Percentiles rank a stretch among this genome's conserved stretches.
phyloP scores from a whole-genome alignment of 2,113 vertebrate genomes.

The Sander lucioperca region DNA sequence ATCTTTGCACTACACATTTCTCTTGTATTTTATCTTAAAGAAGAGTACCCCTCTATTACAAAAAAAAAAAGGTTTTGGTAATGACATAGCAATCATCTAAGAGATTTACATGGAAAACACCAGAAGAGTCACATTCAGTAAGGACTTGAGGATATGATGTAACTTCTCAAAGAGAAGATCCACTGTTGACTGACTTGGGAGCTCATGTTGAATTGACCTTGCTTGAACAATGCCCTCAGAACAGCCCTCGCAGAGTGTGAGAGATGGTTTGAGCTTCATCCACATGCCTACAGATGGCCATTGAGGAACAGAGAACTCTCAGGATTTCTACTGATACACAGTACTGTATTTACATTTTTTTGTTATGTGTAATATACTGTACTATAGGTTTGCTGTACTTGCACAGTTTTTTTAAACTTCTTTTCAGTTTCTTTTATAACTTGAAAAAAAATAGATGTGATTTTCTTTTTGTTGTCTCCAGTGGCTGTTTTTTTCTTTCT shows the following conservation, averaged over 20 bases:
- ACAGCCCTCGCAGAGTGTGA: slow-evolving; percentile 29
- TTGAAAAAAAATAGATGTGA: slow-evolving; percentile 84
- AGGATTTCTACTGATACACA: slow-evolving; percentile 96
- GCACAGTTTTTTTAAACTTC: slow-evolving; percentile 92
- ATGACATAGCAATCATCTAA: slow-evolving; percentile 64
- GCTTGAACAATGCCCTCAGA: slow-evolving; percentile 45
- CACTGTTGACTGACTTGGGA: slow-evolving; percentile 53
- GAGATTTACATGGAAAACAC: slow-evolving; percentile 56
- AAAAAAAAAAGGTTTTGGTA: slow-evolving; percentile 40
- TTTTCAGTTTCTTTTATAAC: slow-evolving; percentile 87
- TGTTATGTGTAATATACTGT: slow-evolving; percentile 93
- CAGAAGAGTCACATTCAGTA: slow-evolving; percentile 32
- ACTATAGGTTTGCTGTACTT: slow-evolving; percentile 98
- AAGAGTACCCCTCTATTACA: slow-evolving; percentile 48
- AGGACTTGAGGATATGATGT: slow-evolving; percentile 54
- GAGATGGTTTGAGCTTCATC: slow-evolving; percentile 58
- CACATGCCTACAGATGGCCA: slow-evolving; percentile 65
- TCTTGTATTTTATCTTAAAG: slow-evolving; percentile 44
- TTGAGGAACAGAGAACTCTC: slow-evolving; percentile 89
- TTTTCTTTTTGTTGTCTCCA: slow-evolving; percentile 71
- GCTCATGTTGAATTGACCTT: slow-evolving; percentile 43
- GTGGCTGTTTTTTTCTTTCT: slow-evolving; percentile 61
- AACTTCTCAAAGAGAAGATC: slow-evolving; percentile 77
- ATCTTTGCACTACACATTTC: slow-evolving; percentile 84
- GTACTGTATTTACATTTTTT: slow-evolving; percentile 94